phyloP scores from a whole-genome alignment of 2,888 invertebrate species.

The Stratiomys singularior region DNA sequence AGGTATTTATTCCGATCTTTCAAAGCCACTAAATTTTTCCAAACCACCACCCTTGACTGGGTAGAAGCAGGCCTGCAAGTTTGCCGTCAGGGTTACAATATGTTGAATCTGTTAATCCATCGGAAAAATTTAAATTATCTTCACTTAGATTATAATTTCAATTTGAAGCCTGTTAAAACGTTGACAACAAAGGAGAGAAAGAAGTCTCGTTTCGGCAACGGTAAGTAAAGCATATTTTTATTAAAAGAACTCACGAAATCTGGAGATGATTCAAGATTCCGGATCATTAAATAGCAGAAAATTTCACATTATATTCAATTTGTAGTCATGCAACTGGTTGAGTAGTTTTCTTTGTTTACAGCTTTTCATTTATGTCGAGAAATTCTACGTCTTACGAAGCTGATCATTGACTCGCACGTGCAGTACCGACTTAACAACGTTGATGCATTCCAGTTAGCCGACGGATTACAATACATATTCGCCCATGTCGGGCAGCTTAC shows the following conservation, averaged over 20 bases:
- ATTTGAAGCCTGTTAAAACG: slow-evolving; percentile 99
- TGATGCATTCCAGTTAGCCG: slow-evolving; percentile 97
- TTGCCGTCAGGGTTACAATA: slow-evolving; percentile 99
- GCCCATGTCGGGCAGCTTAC: slow-evolving; percentile 99
- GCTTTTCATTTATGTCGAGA: slow-evolving; percentile 99
- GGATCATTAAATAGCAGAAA: background rate
- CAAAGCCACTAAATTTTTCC: slow-evolving; percentile 99
- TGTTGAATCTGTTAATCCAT: slow-evolving; percentile 98
- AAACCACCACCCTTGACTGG: slow-evolving; percentile 99
- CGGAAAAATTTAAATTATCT: slow-evolving; percentile 99
- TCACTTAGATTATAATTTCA: slow-evolving; percentile 99
- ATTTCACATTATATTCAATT: background rate
- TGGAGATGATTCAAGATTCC: background rate
- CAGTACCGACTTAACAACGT: slow-evolving; percentile 99
- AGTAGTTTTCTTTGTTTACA: slow-evolving; percentile 59
- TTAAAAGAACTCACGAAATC: background rate
- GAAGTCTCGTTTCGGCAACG: slow-evolving; percentile 96
- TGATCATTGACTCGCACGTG: slow-evolving; percentile 99
- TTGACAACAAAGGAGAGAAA: slow-evolving; percentile 99
- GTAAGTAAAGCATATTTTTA: slow-evolving; percentile 65
- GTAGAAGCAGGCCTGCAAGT: slow-evolving; percentile 99
- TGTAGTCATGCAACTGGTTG: background rate
- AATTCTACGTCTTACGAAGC: slow-evolving; percentile 96
- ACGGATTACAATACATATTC: slow-evolving; percentile 98
- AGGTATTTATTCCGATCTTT: slow-evolving; percentile 97